phyloP scores from a whole-genome alignment of 2,888 invertebrate species.

The Rhamnusium bicolor region DNA sequence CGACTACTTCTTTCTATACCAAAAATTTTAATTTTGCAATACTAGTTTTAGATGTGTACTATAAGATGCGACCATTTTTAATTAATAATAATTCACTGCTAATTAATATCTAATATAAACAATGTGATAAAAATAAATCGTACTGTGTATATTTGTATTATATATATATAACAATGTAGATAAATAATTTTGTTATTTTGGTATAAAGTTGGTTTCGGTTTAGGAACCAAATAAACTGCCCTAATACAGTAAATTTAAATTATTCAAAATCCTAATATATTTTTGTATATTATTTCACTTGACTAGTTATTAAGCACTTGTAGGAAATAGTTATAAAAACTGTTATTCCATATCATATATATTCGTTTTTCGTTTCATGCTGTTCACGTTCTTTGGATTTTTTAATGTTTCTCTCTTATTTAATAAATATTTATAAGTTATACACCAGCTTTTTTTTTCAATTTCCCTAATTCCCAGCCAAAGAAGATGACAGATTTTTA shows the following conservation, averaged over 20 bases:
- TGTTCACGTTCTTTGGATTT: conserved; percentile 19
- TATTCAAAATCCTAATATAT: conserved; percentile 48
- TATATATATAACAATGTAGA: conserved; percentile 54
- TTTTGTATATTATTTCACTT: conserved; percentile 54
- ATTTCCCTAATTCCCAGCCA: background rate
- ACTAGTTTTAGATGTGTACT: conserved; percentile 45
- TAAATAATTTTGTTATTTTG: conserved; percentile 51
- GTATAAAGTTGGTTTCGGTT: conserved; percentile 35
- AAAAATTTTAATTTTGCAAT: conserved; percentile 56
- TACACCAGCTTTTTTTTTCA: background rate
- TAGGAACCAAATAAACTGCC: conserved; percentile 40
- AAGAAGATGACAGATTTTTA: background rate
- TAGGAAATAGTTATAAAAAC: conserved; percentile 50
- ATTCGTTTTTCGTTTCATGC: conserved; percentile 34
- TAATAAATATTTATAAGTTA: conserved; percentile 30
- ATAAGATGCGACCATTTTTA: conserved; percentile 26
- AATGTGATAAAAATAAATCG: conserved; percentile 59
- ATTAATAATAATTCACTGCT: conserved; percentile 11
- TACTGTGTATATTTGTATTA: conserved; percentile 62
- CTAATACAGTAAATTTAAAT: conserved; percentile 48
- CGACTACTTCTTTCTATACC: conserved; percentile 45
- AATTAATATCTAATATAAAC: conserved; percentile 46
- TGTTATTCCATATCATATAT: conserved; percentile 43
- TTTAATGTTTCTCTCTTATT: conserved; percentile 25
- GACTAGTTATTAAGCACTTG: conserved; percentile 55